Evolutionary conservation across 2,113 vertebrate genomes (phyloP).

Genomic region (Marcusenius ussheri): DNA sequence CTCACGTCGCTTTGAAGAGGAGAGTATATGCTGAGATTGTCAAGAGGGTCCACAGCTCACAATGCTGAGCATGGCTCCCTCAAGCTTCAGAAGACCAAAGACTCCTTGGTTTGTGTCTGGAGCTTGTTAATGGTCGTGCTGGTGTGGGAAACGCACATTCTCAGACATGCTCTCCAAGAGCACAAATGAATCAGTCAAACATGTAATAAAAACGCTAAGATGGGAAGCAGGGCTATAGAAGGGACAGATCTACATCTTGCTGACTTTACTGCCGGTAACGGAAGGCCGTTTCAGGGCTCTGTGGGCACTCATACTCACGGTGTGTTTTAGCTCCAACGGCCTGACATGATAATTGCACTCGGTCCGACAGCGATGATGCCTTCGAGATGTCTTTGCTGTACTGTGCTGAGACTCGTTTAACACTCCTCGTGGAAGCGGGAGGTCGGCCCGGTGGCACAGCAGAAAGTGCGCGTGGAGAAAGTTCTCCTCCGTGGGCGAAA

Average conservation of each 20-base stretch:
- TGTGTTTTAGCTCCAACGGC: conserved; percentile 15
- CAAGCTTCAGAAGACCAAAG: not conserved
- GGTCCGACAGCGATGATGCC: conserved; percentile 33
- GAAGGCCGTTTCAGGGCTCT: conserved; percentile 54
- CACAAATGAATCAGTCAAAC: conserved; percentile 53
- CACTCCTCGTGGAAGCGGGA: conserved; percentile 29
- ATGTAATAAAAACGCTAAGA: conserved; percentile 49
- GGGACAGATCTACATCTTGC: conserved; percentile 37
- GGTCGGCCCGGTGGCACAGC: conserved; percentile 28
- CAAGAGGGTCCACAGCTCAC: not conserved
- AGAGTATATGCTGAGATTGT: not conserved
- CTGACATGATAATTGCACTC: conserved; percentile 26
- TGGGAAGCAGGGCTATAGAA: conserved; percentile 47
- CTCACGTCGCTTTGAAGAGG: not conserved
- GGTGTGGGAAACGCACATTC: conserved; percentile 42
- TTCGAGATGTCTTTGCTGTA: conserved; percentile 23
- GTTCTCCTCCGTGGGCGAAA: conserved; percentile 29
- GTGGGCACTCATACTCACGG: conserved; percentile 22
- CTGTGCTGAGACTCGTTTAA: conserved; percentile 35
- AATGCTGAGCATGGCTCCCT: not conserved
- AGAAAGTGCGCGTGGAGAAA: conserved; percentile 33
- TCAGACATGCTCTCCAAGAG: conserved; percentile 36
- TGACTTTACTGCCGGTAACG: conserved; percentile 48
- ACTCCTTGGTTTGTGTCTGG: not conserved
- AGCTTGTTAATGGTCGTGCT: conserved; percentile 22